Evolutionary conservation across 2,797 vertebrate genomes (phyloP).

Genomic region (Notamacropus eugenii): DNA sequence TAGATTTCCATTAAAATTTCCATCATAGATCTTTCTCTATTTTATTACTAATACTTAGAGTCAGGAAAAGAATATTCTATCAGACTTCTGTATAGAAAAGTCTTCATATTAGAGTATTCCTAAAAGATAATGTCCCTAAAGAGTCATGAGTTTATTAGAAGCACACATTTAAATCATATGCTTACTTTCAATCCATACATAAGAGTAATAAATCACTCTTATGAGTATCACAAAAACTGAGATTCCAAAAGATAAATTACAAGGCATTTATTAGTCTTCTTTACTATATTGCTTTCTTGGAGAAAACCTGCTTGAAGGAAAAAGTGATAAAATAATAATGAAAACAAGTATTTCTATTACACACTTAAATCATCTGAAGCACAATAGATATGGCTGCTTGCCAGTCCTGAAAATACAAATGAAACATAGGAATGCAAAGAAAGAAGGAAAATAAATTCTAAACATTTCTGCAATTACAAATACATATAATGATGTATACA

Average conservation of each 20-base stretch:
- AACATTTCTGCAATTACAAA: constrained; percentile 23
- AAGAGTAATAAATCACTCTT: constrained; percentile 49
- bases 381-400: constrained; percentile 50
- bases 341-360: constrained; percentile 72
- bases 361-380: constrained; percentile 74
- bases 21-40: background rate
- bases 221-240: constrained; percentile 30
- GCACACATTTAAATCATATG: background rate
- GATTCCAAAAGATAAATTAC: background rate
- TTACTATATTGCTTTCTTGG: constrained; percentile 61
- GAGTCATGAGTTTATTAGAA: background rate
- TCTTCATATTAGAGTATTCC: background rate
- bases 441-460: constrained; percentile 1
- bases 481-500: background rate
- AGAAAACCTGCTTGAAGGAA: constrained; percentile 68
- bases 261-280: constrained; percentile 47
- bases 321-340: constrained; percentile 69
- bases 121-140: background rate
- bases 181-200: constrained; percentile 31
- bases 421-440: constrained; percentile 29
- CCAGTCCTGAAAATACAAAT: constrained; percentile 61
- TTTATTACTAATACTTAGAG: background rate
- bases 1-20: background rate
- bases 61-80: background rate
- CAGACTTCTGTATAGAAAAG: background rate